Evolutionary conservation across 2,113 vertebrate genomes (phyloP).

Genomic region (Falcunculus frontatus): DNA sequence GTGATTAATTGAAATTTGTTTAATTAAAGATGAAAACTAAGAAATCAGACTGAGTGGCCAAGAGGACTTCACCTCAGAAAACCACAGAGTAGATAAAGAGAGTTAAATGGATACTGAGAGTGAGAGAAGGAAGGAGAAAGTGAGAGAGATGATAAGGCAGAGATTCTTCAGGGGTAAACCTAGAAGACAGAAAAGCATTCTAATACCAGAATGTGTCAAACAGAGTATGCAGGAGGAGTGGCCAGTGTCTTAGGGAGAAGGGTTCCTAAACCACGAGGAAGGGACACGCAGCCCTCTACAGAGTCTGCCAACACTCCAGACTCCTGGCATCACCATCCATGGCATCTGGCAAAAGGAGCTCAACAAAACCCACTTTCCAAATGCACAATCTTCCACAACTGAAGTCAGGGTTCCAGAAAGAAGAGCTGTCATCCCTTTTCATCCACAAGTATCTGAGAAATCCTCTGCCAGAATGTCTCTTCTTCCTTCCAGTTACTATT

Average conservation of each 20-base stretch:
- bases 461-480: background rate
- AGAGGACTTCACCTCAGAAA: background rate
- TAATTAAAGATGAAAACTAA: background rate
- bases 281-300: rapidly evolving
- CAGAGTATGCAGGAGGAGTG: background rate
- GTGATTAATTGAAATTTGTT: background rate
- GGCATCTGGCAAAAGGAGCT: background rate
- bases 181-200: background rate
- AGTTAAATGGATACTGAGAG: background rate
- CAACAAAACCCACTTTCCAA: background rate
- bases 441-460: background rate
- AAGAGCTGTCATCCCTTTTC: background rate
- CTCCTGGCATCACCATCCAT: background rate
- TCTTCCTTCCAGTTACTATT: background rate
- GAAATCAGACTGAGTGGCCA: background rate
- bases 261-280: background rate
- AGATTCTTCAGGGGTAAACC: background rate
- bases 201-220: background rate
- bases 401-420: background rate
- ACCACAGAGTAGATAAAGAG: background rate
- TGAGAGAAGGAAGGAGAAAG: background rate
- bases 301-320: background rate
- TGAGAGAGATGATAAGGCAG: background rate
- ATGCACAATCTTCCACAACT: background rate
- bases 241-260: background rate